Percentiles rank a stretch among this genome's conserved stretches.
phyloP scores from a whole-genome alignment of 1,140 invertebrate genomes.

The Nymphalis io region DNA sequence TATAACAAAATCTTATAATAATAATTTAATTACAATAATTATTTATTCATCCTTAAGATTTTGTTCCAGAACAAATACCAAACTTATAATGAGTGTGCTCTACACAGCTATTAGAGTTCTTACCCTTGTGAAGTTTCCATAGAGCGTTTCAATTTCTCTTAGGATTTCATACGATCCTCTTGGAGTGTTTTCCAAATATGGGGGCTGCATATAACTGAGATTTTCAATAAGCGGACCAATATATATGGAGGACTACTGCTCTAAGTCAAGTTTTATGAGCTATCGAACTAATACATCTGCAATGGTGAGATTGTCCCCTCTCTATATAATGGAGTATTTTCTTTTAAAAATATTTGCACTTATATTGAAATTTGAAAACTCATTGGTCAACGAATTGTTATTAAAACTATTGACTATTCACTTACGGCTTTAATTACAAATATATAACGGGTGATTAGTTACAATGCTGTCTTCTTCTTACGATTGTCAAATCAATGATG shows the following conservation, averaged over 20 bases:
- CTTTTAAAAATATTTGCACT: not conserved
- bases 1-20: no score
- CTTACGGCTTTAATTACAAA: no score
- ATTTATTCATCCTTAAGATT: no score
- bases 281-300: slow-evolving; percentile 28
- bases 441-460: no score
- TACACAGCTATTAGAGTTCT: not conserved
- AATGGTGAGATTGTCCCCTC: not conserved
- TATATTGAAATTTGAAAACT: no score
- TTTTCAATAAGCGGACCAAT: slow-evolving; percentile 39
- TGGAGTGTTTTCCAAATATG: slow-evolving; percentile 41
- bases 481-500: no score
- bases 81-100: not conserved
- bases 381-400: no score
- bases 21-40: no score
- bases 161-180: slow-evolving; percentile 25
- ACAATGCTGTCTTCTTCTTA: no score
- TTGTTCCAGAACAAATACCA: no score
- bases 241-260: slow-evolving; percentile 38
- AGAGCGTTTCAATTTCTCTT: slow-evolving; percentile 31
- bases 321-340: not conserved
- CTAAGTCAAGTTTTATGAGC: slow-evolving; percentile 41
- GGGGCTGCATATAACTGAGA: slow-evolving; percentile 37
- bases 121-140: slow-evolving; percentile 4
- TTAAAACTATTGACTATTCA: no score